These are phyloP conservation scores for Mirza zaza DNA, from an alignment of 2,113 vertebrate species.

Conservation along the genomic window DNA sequence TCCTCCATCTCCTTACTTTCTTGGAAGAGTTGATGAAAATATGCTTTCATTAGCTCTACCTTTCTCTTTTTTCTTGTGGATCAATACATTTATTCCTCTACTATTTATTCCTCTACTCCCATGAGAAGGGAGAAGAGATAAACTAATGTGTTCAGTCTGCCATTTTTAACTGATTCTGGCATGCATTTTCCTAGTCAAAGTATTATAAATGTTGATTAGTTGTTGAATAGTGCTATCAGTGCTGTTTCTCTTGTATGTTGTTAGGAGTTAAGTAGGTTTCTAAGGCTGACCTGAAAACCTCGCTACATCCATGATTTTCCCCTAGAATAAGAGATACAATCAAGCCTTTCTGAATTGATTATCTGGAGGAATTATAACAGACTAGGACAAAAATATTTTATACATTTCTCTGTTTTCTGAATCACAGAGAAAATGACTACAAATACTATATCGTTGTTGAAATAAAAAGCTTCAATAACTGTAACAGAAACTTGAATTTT, in stretches of 20 bases:
- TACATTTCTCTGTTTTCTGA: not conserved
- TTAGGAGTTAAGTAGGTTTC: constrained; percentile 15
- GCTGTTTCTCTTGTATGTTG: not conserved
- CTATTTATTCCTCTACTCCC: constrained; percentile 38
- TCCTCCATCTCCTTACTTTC: not conserved
- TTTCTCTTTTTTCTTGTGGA: not conserved
- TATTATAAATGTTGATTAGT: not conserved
- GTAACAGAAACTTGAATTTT: constrained; percentile 34
- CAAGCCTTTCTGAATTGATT: constrained; percentile 25
- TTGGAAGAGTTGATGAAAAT: constrained; percentile 48
- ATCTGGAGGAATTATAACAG: not conserved
- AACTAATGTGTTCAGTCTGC: not conserved
- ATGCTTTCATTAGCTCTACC: not conserved
- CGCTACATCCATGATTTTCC: not conserved
- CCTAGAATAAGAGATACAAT: not conserved
- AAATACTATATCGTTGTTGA: not conserved
- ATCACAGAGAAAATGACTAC: constrained; percentile 16
- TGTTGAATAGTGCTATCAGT: not conserved
- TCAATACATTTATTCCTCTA: constrained; percentile 34
- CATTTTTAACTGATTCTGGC: constrained; percentile 32
- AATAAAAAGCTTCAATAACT: constrained; percentile 30
- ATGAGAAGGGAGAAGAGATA: constrained; percentile 23
- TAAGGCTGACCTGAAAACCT: constrained; percentile 6
- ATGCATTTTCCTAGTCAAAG: not conserved
- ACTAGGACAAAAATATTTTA: constrained; percentile 20